Conservation (phyloP, 2,113 vertebrate genomes). For the Malurus elegans region DNA sequence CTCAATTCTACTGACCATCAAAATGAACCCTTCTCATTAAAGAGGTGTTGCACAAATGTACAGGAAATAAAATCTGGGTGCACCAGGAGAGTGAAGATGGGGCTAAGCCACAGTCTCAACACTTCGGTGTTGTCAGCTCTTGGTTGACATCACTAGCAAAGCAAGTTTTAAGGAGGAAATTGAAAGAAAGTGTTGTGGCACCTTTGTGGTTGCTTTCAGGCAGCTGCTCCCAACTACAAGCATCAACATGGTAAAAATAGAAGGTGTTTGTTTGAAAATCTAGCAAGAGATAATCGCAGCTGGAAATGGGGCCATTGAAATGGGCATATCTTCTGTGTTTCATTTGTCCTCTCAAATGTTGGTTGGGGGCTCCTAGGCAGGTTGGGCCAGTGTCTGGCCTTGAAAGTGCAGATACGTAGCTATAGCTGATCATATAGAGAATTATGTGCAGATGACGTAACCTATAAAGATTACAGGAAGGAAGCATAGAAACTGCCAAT, state of each 20-base stretch:
- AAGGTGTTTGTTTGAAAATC: background rate
- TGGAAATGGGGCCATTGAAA: background rate
- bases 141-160: background rate
- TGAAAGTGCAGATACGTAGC: background rate
- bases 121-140: background rate
- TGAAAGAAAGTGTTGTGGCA: background rate
- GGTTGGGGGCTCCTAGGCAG: background rate
- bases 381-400: background rate
- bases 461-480: background rate
- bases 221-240: background rate
- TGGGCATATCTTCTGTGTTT: background rate
- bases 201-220: background rate
- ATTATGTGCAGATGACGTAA: background rate
- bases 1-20: background rate
- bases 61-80: background rate
- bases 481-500: background rate
- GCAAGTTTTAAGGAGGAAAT: background rate
- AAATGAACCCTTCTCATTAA: background rate
- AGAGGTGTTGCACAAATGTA: background rate
- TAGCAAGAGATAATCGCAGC: background rate
- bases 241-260: rapidly evolving
- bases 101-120: background rate
- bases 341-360: background rate
- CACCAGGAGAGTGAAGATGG: background rate
- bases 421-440: background rate